phyloP scores from a whole-genome alignment of 2,797 vertebrate species.

The Coreius guichenoti region DNA sequence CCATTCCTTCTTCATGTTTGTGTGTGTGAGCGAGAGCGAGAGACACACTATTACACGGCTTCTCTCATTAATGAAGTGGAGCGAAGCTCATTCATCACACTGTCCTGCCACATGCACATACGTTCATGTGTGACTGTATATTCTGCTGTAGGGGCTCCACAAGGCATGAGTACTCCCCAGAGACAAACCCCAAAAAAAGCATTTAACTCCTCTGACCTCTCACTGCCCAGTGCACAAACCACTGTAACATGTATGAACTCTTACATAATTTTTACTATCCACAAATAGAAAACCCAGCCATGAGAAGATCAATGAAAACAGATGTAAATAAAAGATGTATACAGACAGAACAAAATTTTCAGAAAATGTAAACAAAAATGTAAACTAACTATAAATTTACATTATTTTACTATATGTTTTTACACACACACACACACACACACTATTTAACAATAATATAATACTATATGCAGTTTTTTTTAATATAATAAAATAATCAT shows the following conservation, averaged over 20 bases:
- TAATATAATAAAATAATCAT: neutral
- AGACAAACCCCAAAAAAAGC: conserved; percentile 24
- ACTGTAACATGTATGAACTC: neutral
- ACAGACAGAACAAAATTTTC: neutral
- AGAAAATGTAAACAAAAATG: neutral
- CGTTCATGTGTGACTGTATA: neutral
- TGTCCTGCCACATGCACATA: conserved; percentile 23
- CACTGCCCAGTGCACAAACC: neutral
- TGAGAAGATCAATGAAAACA: neutral
- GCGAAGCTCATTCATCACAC: conserved; percentile 43
- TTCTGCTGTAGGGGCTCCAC: conserved; percentile 21
- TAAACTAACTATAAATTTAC: neutral
- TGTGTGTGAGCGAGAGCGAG: neutral
- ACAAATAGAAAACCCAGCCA: neutral
- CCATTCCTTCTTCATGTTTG: conserved; percentile 23
- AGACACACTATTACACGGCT: conserved; percentile 21
- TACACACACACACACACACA: neutral
- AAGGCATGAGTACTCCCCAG: neutral
- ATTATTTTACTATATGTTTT: neutral
- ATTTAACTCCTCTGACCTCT: conserved; percentile 39
- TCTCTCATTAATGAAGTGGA: conserved; percentile 50
- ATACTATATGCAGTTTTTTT: neutral
- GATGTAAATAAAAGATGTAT: too few species aligned
- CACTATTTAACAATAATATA: neutral
- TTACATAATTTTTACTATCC: neutral